phyloP scores from a whole-genome alignment of 2,888 invertebrate species.

The Dynastes tityus region DNA sequence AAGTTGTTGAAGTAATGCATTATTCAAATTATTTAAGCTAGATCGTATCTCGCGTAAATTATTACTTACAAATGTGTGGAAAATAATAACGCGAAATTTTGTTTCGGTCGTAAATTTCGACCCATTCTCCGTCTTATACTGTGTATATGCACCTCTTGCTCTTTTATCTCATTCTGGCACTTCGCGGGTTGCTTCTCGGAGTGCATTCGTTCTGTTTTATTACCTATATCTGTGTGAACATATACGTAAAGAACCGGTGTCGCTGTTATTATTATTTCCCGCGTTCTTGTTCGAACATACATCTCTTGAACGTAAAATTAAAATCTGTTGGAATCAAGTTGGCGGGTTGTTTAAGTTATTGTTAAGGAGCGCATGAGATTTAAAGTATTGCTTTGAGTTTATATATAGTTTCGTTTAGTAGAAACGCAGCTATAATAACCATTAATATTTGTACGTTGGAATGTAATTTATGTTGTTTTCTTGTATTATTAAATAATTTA shows the following conservation, averaged over 20 bases:
- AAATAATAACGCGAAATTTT: conserved; percentile 48
- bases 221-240: conserved; percentile 18
- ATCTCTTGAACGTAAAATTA: conserved; percentile 15
- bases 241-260: conserved; percentile 21
- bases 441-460: too few relatives aligned
- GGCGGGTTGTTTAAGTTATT: background rate
- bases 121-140: background rate
- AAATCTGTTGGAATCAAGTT: conserved; percentile 5
- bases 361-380: background rate
- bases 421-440: too few relatives aligned
- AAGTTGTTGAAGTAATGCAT: conserved; percentile 38
- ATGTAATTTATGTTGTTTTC: too few relatives aligned
- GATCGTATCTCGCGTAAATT: conserved; percentile 48
- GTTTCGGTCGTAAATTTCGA: conserved; percentile 24
- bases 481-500: too few relatives aligned
- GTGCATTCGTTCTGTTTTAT: conserved; percentile 31
- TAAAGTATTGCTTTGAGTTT: too few relatives aligned
- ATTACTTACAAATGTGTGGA: conserved; percentile 49
- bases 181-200: conserved; percentile 10
- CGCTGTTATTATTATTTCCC: conserved; percentile 20
- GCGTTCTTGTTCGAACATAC: background rate
- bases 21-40: conserved; percentile 53
- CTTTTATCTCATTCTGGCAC: background rate
- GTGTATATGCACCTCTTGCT: too few relatives aligned
- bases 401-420: too few relatives aligned